Base-by-base conservation (phyloP, 2,797 vertebrate genomes). In the Channallabes apus region DNA sequence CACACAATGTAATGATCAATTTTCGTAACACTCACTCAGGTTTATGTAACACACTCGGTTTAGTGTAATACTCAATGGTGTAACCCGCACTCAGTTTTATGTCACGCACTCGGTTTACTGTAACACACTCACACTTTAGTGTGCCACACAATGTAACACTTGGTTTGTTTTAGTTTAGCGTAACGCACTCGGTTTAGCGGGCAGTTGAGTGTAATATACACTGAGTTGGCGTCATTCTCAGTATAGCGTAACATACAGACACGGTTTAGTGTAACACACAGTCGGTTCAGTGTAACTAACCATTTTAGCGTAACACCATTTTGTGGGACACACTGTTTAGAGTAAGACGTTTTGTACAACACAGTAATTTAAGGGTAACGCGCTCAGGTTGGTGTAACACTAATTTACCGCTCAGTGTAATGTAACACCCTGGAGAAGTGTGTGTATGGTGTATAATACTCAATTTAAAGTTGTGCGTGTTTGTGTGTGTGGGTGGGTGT, bases 31-130 rank as follows among this genome's bases (percentile, higher is more conserved):
- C 17, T 58, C 54, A 76, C 29, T 22, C 17, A 20, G 73, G 58
- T 77, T 77, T 77, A 38, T n/a, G 71, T 15, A 72, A 51, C 4
- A 93, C 93, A 93, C 93, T 90, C 58, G 24, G 5, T 9, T 80
- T 80, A 46, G 20, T 80, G 24, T 80, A 68, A 35, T 5, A 68
- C 14, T 18, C 41, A 46, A 46, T 46, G 27, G 62, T 14, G 62
- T 27, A 27, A 27, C 64, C 62, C n/a, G 15, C 27, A 65, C n/a
- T 4, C 62, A 27, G 62, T 65, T 65, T 65, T 4, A 2, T 65
- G 62, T 65, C 29, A 29, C n/a, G 27, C 20, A 8, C 38, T 38
- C 38, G 38, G 9, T 64, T 64, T 64, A 64, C 3, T 64, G 62
- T 27, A 64, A 64, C 62, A 64, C 62, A 27, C 38, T 38, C 38